phyloP scores from a whole-genome alignment of 2,113 vertebrate genomes.

The Lepidothrix coronata region DNA sequence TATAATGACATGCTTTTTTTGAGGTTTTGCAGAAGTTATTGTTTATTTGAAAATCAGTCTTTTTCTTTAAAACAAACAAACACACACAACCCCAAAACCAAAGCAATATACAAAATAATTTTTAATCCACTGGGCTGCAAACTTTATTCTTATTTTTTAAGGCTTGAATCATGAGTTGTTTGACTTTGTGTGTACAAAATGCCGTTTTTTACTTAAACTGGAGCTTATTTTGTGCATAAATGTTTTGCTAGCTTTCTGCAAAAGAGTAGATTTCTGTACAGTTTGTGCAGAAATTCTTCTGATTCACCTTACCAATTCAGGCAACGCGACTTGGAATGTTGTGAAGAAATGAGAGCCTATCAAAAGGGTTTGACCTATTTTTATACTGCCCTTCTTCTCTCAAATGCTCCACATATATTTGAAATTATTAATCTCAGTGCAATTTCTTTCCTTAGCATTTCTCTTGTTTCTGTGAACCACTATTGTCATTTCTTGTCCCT shows the following conservation, averaged over 20 bases:
- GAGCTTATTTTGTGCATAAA: background rate
- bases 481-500: background rate
- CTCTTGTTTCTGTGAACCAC: background rate
- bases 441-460: background rate
- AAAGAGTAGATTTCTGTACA: background rate
- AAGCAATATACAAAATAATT: background rate
- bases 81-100: background rate
- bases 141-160: background rate
- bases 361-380: slow-evolving; percentile 14
- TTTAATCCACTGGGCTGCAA: background rate
- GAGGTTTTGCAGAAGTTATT: background rate
- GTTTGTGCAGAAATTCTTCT: background rate
- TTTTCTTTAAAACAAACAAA: background rate
- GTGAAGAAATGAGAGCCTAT: background rate
- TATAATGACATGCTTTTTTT: background rate
- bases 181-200: background rate
- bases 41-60: background rate
- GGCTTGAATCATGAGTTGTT: background rate
- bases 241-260: background rate
- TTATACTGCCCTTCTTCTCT: slow-evolving; percentile 10
- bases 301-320: background rate
- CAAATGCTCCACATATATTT: background rate
- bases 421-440: background rate
- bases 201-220: background rate
- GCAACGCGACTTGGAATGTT: background rate